These are phyloP conservation scores for Tragopan temminckii DNA, from an alignment of 2,797 vertebrate species.

Conservation along the genomic window DNA sequence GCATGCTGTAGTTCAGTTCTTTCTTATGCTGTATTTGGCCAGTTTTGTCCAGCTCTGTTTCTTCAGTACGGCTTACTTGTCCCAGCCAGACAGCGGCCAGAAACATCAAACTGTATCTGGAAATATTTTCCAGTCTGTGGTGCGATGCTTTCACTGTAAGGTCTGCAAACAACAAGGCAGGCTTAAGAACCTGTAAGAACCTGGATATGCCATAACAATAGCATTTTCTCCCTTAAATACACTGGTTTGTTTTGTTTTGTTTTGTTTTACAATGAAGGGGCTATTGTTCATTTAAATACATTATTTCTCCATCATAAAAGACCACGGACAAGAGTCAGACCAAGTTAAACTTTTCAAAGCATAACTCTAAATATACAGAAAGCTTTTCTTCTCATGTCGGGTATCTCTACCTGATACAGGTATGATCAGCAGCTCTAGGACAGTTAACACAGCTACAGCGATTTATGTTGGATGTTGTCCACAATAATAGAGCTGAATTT, in stretches of 20 bases:
- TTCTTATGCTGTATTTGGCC: background rate
- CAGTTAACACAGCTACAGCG: background rate
- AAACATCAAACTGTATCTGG: constrained; percentile 41
- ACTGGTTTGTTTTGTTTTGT: background rate
- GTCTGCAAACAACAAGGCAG: background rate
- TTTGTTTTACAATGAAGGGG: background rate
- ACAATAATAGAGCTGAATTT: background rate
- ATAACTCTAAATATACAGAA: background rate
- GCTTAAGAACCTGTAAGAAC: constrained; percentile 72
- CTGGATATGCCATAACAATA: constrained; percentile 10
- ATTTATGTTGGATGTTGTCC: background rate
- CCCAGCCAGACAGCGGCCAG: constrained; percentile 19
- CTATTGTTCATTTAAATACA: background rate
- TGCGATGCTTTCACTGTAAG: background rate
- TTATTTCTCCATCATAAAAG: background rate
- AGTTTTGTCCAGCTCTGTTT: background rate
- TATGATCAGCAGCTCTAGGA: background rate
- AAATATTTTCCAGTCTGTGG: constrained; percentile 42
- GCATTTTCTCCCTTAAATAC: background rate
- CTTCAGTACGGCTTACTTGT: background rate
- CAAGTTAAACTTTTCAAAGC: background rate
- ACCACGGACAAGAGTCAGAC: background rate
- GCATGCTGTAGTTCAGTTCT: background rate
- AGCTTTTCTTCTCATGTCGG: background rate
- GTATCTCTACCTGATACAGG: background rate